Percentiles rank a stretch among this genome's conserved stretches.
These are phyloP conservation scores for Patiria miniata DNA, from an alignment of 35 echinoderm and acorn worm species.

Conservation along the genomic window DNA sequence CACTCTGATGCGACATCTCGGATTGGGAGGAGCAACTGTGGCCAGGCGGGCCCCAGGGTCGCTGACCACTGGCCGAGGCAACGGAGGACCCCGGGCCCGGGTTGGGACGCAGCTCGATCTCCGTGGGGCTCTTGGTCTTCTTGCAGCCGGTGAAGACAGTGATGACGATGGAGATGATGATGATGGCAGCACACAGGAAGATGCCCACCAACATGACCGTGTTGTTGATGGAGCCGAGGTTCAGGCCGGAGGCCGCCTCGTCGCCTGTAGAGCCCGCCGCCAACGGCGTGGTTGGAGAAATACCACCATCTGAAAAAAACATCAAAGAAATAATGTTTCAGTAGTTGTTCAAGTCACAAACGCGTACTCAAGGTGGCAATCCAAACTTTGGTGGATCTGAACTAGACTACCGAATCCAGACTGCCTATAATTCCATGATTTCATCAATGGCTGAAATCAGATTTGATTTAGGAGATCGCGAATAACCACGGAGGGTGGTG, in stretches of 20 bases:
- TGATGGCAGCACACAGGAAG: slow-evolving; percentile 44
- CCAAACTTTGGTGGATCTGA: no score
- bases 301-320: slow-evolving; percentile 17
- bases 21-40: slow-evolving; percentile 80
- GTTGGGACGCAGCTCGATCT: slow-evolving; percentile 12
- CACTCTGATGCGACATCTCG: slow-evolving; percentile 68
- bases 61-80: slow-evolving; percentile 45
- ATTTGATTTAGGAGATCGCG: no score
- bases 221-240: slow-evolving; percentile 42
- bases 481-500: no score
- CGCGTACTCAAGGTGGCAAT: no score
- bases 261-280: slow-evolving; percentile 17
- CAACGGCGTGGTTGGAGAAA: slow-evolving; percentile 29
- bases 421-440: no score
- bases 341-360: no score
- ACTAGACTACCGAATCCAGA: no score
- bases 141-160: slow-evolving; percentile 68
- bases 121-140: slow-evolving; percentile 9
- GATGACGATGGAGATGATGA: slow-evolving; percentile 66
- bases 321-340: background rate
- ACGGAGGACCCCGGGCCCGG: slow-evolving; percentile 27
- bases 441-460: no score
- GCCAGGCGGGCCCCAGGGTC: slow-evolving; percentile 59
- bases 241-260: slow-evolving; percentile 1
- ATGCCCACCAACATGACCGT: slow-evolving; percentile 72